phyloP scores from a whole-genome alignment of 2,888 invertebrate genomes.

The Pyrgus malvae region DNA sequence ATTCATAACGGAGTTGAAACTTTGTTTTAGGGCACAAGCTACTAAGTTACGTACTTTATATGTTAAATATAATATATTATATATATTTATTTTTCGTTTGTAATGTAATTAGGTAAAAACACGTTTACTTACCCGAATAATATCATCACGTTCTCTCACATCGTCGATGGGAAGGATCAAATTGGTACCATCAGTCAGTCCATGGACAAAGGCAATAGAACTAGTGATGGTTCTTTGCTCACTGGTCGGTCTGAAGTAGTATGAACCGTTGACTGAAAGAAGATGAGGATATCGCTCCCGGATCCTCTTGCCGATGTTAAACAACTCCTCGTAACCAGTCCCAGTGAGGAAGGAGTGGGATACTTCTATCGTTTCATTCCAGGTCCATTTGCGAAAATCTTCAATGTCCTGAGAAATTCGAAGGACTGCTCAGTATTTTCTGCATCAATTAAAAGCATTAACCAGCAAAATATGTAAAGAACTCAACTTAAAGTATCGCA shows the following conservation, averaged over 20 bases:
- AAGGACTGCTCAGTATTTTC: not conserved
- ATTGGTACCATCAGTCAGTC: constrained; percentile 55
- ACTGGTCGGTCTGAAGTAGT: constrained; percentile 83
- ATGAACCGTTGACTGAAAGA: constrained; percentile 60
- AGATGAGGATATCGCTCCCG: constrained; percentile 63
- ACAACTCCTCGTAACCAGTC: constrained; percentile 84
- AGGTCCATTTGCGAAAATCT: constrained; percentile 84
- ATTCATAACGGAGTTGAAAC: too few species aligned
- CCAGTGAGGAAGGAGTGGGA: constrained; percentile 82
- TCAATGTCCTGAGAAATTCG: constrained; percentile 81
- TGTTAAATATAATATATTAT: not conserved
- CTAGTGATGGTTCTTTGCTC: constrained; percentile 83
- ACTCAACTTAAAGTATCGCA: too few species aligned
- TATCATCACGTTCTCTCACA: constrained; percentile 49
- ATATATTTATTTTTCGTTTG: too few species aligned
- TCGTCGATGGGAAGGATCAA: constrained; percentile 48
- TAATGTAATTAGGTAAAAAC: too few species aligned
- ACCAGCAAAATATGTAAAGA: too few species aligned
- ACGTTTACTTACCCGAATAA: constrained; percentile 55
- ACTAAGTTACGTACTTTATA: too few species aligned
- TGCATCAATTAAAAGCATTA: not conserved
- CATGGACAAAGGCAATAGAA: constrained; percentile 83
- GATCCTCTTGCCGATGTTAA: constrained; percentile 76
- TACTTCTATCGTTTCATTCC: constrained; percentile 83
- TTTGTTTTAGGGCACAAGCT: too few species aligned